Conservation (phyloP, 2,797 vertebrate species). For the Simalia tracyae region DNA sequence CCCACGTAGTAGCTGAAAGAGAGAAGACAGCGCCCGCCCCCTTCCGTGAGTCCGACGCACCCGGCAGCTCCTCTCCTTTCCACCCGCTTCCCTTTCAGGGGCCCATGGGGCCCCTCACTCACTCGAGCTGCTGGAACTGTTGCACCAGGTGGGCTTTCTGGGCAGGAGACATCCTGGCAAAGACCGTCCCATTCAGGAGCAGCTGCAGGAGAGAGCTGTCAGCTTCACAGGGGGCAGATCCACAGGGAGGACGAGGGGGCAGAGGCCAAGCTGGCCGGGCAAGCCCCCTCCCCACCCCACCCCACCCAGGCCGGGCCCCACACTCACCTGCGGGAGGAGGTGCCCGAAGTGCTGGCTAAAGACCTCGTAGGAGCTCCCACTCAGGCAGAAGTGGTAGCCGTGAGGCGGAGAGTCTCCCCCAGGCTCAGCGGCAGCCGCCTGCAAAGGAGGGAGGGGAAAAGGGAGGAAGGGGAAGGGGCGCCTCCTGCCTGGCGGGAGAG, state of each 20-base stretch:
- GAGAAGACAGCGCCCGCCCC: background rate
- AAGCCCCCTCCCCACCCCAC: no score
- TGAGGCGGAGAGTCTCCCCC: slow-evolving; percentile 39
- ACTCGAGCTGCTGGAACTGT: slow-evolving; percentile 82
- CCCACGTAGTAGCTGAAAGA: slow-evolving; percentile 78
- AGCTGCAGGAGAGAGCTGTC: slow-evolving; percentile 59
- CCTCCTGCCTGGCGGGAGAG: background rate
- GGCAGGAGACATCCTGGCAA: slow-evolving; percentile 80
- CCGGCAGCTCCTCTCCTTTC: background rate
- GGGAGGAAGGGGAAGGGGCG: no score
- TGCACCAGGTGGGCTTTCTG: slow-evolving; percentile 79
- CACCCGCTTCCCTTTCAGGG: background rate
- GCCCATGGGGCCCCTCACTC: slow-evolving; percentile 50
- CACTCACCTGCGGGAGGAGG: slow-evolving; percentile 76
- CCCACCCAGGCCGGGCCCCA: background rate
- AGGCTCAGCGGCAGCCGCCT: slow-evolving; percentile 62
- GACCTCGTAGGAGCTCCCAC: slow-evolving; percentile 73
- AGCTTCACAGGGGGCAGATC: background rate
- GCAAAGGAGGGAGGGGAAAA: slow-evolving; percentile 18
- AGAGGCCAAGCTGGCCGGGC: background rate
- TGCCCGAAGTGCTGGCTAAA: slow-evolving; percentile 72
- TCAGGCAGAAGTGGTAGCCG: slow-evolving; percentile 77
- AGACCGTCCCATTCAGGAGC: slow-evolving; percentile 77
- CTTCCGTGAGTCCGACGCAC: background rate
- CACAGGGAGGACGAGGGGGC: background rate